A percentile compares a stretch with the other conserved stretches of the same genome.
Conservation (phyloP, 2,797 vertebrate genomes). For the Crax fasciolata region DNA sequence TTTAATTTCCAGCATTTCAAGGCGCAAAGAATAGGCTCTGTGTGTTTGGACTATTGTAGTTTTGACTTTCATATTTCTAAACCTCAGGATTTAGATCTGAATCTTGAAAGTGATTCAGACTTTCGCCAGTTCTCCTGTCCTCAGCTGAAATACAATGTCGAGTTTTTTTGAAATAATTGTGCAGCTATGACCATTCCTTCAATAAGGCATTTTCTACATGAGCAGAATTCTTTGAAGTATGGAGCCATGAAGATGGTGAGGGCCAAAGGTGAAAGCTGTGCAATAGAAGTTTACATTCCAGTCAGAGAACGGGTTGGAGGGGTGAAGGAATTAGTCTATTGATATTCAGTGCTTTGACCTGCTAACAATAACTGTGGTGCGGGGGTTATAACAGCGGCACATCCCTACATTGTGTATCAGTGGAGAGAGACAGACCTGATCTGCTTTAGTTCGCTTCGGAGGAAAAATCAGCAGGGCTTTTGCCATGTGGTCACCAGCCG, state of each 20-base stretch:
- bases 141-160: constrained; percentile 56
- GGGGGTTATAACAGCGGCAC: constrained; percentile 84
- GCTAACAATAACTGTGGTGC: constrained; percentile 83
- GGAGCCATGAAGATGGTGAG: constrained; percentile 30
- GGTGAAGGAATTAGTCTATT: constrained; percentile 85
- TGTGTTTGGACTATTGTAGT: constrained; percentile 40
- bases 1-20: constrained; percentile 71
- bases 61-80: constrained; percentile 68
- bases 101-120: constrained; percentile 71
- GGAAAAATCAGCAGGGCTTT: background rate
- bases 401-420: constrained; percentile 76
- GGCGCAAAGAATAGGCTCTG: constrained; percentile 48
- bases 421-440: constrained; percentile 37
- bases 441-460: background rate
- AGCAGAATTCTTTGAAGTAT: constrained; percentile 70
- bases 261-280: constrained; percentile 83
- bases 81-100: constrained; percentile 70
- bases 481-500: background rate
- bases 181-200: constrained; percentile 45
- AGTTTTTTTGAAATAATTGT: constrained; percentile 74
- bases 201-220: constrained; percentile 50
- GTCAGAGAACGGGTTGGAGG: constrained; percentile 81
- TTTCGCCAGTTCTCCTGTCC: constrained; percentile 65
- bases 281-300: constrained; percentile 79
- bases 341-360: constrained; percentile 92